Evolutionary conservation across 2,113 vertebrate genomes (phyloP), one percentile per base, ranked within the genome.

Genomic region (Rhynchomys soricoides): DNA sequence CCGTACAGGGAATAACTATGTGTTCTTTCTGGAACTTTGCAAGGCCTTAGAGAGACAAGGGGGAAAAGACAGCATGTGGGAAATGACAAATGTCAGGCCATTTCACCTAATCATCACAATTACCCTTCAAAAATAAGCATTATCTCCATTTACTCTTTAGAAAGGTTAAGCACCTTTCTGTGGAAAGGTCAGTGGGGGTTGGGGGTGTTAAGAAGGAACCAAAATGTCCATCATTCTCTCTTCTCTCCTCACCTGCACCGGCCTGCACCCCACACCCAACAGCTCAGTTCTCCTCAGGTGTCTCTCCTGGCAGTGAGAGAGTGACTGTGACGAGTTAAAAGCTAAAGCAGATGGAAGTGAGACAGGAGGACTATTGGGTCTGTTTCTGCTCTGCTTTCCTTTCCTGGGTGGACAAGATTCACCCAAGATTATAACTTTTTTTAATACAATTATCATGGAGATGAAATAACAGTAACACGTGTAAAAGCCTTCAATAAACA

Each of bases 401-500:
- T 94, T 95, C 74, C 90, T 74, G 34, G 34, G 57, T 22, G 11
- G 0, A 31, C 75, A 74, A 83, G 86, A 50, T 70, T 31, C 34
- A 93, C n/a, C n/a, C n/a, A n/a, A n/a, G 50, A 78, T 50, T 31
- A 86, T 50, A 82, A 26, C 34, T 70, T 89, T 66, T 62, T 66
- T 59, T 83, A 64, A n/a, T 87, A 79, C 12, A 29, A 13, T 43
- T 82, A 17, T 82, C 48, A 13, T 45, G 17, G 85, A 24, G 37
- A 55, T 77, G 91, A 86, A 78, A 55, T 77, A 59, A 96, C 43
- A 87, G 55, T 48, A 66, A 52, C 26, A 71, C 40, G 57, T 1
- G 24, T 24, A 82, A 92, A 86, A 66, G 21, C 31, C 40, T 29
- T 81, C n/a, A 66, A 6, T 90, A 89, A 97, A 86, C 52, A 89